A percentile compares a stretch with the other conserved stretches of the same genome.
These are phyloP conservation scores for Dioctria linearis DNA, from an alignment of 2,888 invertebrate genomes.

Conservation along the genomic window DNA sequence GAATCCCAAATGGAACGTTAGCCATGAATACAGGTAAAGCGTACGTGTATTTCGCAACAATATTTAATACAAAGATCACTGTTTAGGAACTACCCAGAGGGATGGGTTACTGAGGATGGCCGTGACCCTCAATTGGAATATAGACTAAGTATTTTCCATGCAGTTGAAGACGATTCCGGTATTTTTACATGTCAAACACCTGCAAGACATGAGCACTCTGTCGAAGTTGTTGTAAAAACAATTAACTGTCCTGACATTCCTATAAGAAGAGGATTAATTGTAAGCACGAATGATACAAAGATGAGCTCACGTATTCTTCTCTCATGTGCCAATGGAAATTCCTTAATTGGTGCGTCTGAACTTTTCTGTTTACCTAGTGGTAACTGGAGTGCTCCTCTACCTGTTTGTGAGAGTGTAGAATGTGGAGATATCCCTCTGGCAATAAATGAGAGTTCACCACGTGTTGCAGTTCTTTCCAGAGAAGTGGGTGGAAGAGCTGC, in stretches of 20 bases:
- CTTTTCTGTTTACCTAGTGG: slow-evolving; percentile 86
- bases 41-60: slow-evolving; percentile 7
- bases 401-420: slow-evolving; percentile 89
- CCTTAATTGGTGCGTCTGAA: slow-evolving; percentile 82
- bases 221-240: slow-evolving; percentile 84
- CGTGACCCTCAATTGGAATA: slow-evolving; percentile 86
- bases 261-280: slow-evolving; percentile 80
- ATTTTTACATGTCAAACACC: slow-evolving; percentile 89
- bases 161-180: slow-evolving; percentile 88
- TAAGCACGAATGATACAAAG: slow-evolving; percentile 80
- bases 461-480: slow-evolving; percentile 82
- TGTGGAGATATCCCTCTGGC: slow-evolving; percentile 81
- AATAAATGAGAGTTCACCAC: slow-evolving; percentile 76
- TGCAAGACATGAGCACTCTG: slow-evolving; percentile 84
- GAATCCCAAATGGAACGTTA: slow-evolving; percentile 87
- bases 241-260: slow-evolving; percentile 86
- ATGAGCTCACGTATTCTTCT: slow-evolving; percentile 83
- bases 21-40: slow-evolving; percentile 74
- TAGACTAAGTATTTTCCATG: slow-evolving; percentile 84
- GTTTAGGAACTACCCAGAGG: slow-evolving; percentile 80
- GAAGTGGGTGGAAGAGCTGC: slow-evolving; percentile 87
- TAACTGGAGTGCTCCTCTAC: slow-evolving; percentile 88
- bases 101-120: slow-evolving; percentile 87
- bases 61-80: slow-evolving; percentile 48
- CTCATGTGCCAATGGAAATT: slow-evolving; percentile 85